Evolutionary conservation across 2,888 invertebrate species (phyloP).

Genomic region (Macaria notata): DNA sequence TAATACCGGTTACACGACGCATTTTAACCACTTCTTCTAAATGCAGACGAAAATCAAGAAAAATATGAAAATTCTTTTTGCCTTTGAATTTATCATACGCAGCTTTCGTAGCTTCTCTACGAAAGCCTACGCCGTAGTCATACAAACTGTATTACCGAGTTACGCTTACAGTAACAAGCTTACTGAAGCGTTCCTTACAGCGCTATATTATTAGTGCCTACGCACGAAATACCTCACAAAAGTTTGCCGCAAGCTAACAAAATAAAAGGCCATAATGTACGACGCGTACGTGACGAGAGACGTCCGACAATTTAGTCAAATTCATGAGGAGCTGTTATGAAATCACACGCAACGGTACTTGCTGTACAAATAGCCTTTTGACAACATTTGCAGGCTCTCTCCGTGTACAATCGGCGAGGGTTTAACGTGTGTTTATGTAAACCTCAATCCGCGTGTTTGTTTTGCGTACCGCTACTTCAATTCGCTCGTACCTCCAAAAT

Average conservation of each 20-base stretch:
- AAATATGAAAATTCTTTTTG: too few relatives aligned
- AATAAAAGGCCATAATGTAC: slow-evolving; percentile 12
- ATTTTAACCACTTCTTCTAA: too few relatives aligned
- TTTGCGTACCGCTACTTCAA: slow-evolving; percentile 5
- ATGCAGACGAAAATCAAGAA: too few relatives aligned
- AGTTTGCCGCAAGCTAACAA: slow-evolving; percentile 1
- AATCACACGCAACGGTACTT: slow-evolving; percentile 17
- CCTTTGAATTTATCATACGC: too few relatives aligned
- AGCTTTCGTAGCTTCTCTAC: too few relatives aligned
- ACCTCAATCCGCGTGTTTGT: slow-evolving; percentile 8
- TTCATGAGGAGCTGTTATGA: slow-evolving; percentile 18
- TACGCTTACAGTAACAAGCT: neutral
- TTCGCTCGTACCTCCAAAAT: slow-evolving; percentile 11
- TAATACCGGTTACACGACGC: too few relatives aligned
- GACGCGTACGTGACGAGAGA: slow-evolving; percentile 11
- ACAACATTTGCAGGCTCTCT: slow-evolving; percentile 20
- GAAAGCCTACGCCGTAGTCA: too few relatives aligned
- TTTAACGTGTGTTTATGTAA: neutral
- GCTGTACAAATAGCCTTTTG: slow-evolving; percentile 20
- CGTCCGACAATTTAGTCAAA: slow-evolving; percentile 15
- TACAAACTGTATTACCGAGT: too few relatives aligned
- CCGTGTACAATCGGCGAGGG: slow-evolving; percentile 22
- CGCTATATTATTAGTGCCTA: neutral
- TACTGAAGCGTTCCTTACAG: neutral
- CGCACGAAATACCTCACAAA: neutral